Percentiles rank a stretch among this genome's conserved stretches.
Conservation (phyloP, 2,113 vertebrate genomes). For the Pseudolaguvia tuberculata region DNA sequence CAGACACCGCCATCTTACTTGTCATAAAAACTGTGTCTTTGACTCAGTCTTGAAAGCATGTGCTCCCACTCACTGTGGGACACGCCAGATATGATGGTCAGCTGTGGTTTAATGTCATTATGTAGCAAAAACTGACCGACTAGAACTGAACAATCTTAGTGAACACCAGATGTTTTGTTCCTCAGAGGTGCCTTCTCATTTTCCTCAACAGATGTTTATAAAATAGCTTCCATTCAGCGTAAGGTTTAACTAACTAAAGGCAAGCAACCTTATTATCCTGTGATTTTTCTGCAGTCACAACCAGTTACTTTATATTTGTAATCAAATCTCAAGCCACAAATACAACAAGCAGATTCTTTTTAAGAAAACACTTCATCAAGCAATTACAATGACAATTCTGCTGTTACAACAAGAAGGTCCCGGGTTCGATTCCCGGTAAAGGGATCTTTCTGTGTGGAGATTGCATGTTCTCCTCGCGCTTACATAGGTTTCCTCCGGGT, state of each 20-base stretch:
- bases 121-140: constrained; percentile 24
- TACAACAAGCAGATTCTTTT: no score
- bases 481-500: no score
- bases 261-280: neutral
- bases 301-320: neutral
- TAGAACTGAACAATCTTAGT: constrained; percentile 20
- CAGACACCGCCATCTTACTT: constrained; percentile 12
- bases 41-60: constrained; percentile 29
- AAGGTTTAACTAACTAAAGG: neutral
- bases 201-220: neutral
- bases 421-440: no score
- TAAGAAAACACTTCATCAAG: constrained; percentile 21
- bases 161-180: constrained; percentile 28
- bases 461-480: no score
- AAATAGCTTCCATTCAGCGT: neutral
- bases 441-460: no score
- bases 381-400: neutral
- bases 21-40: constrained; percentile 26
- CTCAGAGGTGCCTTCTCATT: constrained; percentile 12
- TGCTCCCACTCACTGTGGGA: constrained; percentile 16
- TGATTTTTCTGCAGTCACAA: neutral
- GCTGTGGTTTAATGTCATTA: constrained; percentile 27
- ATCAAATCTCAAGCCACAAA: neutral
- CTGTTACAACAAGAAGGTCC: no score
- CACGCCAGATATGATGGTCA: constrained; percentile 19